phyloP scores from a whole-genome alignment of 2,113 vertebrate species.

The Holacanthus passer region DNA sequence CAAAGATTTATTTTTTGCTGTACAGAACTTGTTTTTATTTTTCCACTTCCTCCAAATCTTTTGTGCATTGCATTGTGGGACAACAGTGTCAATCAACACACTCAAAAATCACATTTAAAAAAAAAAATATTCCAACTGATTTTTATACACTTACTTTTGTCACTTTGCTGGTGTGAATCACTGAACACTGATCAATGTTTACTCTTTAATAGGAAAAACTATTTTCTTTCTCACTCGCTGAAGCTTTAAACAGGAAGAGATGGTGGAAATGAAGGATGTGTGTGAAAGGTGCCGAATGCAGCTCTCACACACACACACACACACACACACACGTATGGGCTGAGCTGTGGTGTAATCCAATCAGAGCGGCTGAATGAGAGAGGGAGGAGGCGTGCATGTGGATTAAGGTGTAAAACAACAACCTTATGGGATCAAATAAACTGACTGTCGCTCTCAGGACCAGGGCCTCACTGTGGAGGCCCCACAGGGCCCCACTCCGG shows the following conservation, averaged over 20 bases:
- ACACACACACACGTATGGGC: not conserved
- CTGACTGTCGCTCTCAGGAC: constrained; percentile 2
- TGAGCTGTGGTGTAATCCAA: constrained; percentile 73
- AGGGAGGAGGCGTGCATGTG: constrained; percentile 58
- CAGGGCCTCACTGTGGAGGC: constrained; percentile 1
- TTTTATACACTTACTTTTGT: no score
- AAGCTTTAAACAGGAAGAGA: not conserved
- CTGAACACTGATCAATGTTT: not conserved
- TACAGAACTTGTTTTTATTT: not conserved
- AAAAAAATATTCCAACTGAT: no score
- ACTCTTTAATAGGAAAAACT: not conserved
- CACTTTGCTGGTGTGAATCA: no score
- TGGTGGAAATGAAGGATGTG: constrained; percentile 8
- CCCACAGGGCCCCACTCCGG: not conserved
- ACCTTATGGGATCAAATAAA: constrained; percentile 69
- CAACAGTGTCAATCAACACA: not conserved
- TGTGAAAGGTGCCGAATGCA: constrained; percentile 29
- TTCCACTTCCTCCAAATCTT: not conserved
- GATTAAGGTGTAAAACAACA: constrained; percentile 71
- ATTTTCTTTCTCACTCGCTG: not conserved
- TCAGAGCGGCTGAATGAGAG: constrained; percentile 70
- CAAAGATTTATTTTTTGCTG: not conserved
- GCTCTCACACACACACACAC: constrained; percentile 5
- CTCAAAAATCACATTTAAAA: no score
- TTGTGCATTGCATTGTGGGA: not conserved